These are phyloP conservation scores for Bombus sylvicola DNA, from an alignment of 1,140 invertebrate species.

Conservation along the genomic window DNA sequence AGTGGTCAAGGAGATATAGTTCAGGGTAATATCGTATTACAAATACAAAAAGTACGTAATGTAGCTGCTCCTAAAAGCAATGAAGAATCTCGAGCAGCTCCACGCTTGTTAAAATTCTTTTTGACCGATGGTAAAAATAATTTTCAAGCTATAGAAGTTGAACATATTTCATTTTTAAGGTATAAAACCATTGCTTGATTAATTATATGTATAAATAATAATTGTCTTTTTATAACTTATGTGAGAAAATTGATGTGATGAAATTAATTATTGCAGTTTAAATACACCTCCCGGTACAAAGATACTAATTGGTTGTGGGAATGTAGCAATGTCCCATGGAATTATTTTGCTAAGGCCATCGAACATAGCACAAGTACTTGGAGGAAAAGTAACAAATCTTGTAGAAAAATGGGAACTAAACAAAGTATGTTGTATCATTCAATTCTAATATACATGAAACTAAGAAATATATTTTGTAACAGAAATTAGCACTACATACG, in stretches of 20 bases:
- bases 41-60: slow-evolving; percentile 94
- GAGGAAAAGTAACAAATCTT: slow-evolving; percentile 91
- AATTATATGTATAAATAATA: neutral
- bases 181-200: slow-evolving; percentile 60
- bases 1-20: slow-evolving; percentile 85
- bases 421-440: slow-evolving; percentile 81
- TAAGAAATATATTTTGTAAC: slow-evolving; percentile 25
- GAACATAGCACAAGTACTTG: slow-evolving; percentile 87
- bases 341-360: slow-evolving; percentile 88
- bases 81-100: slow-evolving; percentile 91
- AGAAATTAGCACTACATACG: slow-evolving; percentile 89
- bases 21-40: slow-evolving; percentile 89
- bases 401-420: slow-evolving; percentile 96
- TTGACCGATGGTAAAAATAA: slow-evolving; percentile 92
- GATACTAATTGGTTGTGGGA: slow-evolving; percentile 78
- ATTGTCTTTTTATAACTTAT: neutral
- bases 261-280: slow-evolving; percentile 73
- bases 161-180: slow-evolving; percentile 86
- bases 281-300: slow-evolving; percentile 81
- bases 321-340: slow-evolving; percentile 84
- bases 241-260: neutral
- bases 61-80: slow-evolving; percentile 94
- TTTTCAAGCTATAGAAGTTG: slow-evolving; percentile 90
- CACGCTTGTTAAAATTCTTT: slow-evolving; percentile 91
- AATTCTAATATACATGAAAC: slow-evolving; percentile 1